Percentiles rank a stretch among this genome's conserved stretches.
Evolutionary conservation across 2,113 vertebrate species (phyloP).

Genomic region (Misgurnus mizolepis): DNA sequence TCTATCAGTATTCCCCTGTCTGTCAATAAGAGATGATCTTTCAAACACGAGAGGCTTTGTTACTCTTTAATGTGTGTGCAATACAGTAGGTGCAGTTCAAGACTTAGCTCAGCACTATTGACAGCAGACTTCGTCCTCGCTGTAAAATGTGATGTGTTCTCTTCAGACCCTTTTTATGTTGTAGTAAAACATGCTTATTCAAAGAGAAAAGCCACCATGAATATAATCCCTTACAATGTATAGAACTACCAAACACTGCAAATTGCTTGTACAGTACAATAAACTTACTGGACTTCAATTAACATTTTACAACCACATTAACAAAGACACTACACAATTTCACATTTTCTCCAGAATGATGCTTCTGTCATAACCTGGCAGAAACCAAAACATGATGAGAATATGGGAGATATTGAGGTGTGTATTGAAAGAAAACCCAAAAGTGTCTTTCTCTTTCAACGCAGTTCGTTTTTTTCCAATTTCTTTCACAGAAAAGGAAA

Average conservation of each 20-base stretch:
- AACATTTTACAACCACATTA: constrained; percentile 6
- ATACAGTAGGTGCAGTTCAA: constrained; percentile 1
- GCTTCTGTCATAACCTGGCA: not conserved
- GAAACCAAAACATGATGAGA: not conserved
- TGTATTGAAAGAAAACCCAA: constrained; percentile 38
- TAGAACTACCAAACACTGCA: constrained; percentile 1
- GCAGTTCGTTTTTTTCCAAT: not conserved
- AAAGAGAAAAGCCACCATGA: constrained; percentile 1
- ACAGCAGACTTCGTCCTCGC: not conserved
- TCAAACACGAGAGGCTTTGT: constrained; percentile 27
- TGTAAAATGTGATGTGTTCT: constrained; percentile 34
- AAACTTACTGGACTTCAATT: not conserved
- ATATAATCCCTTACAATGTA: not conserved
- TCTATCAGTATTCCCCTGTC: not conserved
- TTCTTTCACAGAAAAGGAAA: constrained; percentile 35
- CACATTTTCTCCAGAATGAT: constrained; percentile 1
- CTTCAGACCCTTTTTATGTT: constrained; percentile 15
- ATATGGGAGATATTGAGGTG: constrained; percentile 8
- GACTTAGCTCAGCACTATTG: constrained; percentile 21
- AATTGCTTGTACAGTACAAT: not conserved
- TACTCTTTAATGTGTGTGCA: constrained; percentile 19
- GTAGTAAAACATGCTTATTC: constrained; percentile 26
- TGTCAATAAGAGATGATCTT: constrained; percentile 22
- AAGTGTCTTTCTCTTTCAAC: not conserved
- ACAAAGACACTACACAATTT: constrained; percentile 2